Evolutionary conservation across 2,113 vertebrate genomes (phyloP), one percentile per base, ranked within the genome.

Genomic region (Centropus bengalensis): DNA sequence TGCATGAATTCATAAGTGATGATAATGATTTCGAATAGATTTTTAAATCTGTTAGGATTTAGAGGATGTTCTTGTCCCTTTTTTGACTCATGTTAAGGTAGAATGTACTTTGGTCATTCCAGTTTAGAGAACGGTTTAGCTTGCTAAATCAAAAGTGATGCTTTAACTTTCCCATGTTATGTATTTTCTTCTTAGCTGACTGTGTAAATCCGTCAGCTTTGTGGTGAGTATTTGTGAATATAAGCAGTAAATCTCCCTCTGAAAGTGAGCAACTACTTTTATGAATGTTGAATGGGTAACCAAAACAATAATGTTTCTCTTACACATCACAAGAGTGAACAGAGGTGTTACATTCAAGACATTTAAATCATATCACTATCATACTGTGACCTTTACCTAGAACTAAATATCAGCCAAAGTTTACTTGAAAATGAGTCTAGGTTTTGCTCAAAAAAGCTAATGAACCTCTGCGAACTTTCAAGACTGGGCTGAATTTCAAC

Each of bases 391-490:
- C 84, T 87, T 79, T 79, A 92, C 88, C 91, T 89, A 79, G 45
- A 89, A 26, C 52, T 69, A 89, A 84, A 79, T 82, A 94, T 86
- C 83, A 87, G 81, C 69, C 83, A 87, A 95, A 92, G 62, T 86
- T 91, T 78, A 71, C 83, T 91, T 91, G 73, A 95, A 95, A 96
- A 71, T 14, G 74, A 91, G 84, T 74, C 83, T 91, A 79, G 36
- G 19, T 89, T 95, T 96, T 94, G 58, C 62, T 94, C 62, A 73
- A 92, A 84, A 79, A 93, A 78, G 66, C 74, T 96, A 92, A 96
- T 89, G 93, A 95, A 96, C 93, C 76, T 79, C 68, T 79, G 89
- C 91, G 82, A 97, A 95, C 89, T 97, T 93, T 91, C 56, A 81
- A 91, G 62, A 45, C 89, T 94, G 83, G 95, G 66, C 86, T 92